phyloP scores from a whole-genome alignment of 2,888 invertebrate genomes.

The Hyposoter didymator region DNA sequence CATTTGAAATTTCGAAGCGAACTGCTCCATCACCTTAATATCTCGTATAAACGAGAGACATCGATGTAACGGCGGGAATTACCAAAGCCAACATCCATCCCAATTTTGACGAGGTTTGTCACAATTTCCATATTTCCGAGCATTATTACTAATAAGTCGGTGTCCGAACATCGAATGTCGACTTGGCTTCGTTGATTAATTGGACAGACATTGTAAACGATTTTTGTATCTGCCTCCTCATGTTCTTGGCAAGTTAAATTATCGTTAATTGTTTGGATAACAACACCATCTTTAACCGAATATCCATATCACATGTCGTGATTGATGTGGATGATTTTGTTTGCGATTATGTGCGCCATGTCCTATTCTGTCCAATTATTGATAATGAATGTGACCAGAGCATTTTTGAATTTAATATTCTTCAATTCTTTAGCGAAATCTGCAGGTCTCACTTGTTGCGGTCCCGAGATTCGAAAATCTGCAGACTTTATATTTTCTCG shows the following conservation, averaged over 20 bases:
- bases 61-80: slow-evolving; percentile 55
- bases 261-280: slow-evolving; percentile 54
- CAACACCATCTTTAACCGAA: slow-evolving; percentile 58
- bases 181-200: slow-evolving; percentile 48
- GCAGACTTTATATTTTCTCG: slow-evolving; percentile 28
- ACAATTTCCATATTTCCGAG: slow-evolving; percentile 37
- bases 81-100: slow-evolving; percentile 49
- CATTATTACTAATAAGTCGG: slow-evolving; percentile 35
- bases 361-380: not conserved
- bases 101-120: slow-evolving; percentile 30
- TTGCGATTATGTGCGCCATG: slow-evolving; percentile 67
- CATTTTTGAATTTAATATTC: slow-evolving; percentile 64
- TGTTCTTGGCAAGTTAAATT: slow-evolving; percentile 60
- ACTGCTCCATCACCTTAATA: too few species aligned
- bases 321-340: slow-evolving; percentile 71
- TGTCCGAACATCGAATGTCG: slow-evolving; percentile 40
- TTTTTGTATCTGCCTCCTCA: slow-evolving; percentile 71
- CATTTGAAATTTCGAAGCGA: too few species aligned
- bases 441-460: slow-evolving; percentile 53
- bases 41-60: slow-evolving; percentile 37
- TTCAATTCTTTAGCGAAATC: slow-evolving; percentile 60
- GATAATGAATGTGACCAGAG: slow-evolving; percentile 64
- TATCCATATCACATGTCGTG: slow-evolving; percentile 69
- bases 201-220: slow-evolving; percentile 67
- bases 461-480: slow-evolving; percentile 54